Base-by-base conservation (phyloP, 2,113 vertebrate genomes). In the Spheniscus mendiculus region DNA sequence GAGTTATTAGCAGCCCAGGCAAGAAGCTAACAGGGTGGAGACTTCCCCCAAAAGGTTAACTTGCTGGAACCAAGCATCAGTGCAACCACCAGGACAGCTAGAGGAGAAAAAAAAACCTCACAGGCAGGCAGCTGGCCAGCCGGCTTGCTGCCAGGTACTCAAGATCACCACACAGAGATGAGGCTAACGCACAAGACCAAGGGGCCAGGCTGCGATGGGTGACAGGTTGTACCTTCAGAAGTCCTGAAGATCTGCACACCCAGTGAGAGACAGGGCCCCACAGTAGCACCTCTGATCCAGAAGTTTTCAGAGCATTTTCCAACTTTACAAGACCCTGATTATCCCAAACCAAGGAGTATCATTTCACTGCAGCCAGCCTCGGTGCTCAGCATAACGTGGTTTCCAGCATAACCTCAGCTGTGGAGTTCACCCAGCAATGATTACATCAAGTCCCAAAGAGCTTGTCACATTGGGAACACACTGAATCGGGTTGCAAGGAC, bases 401-500 rank as follows among this genome's bases (percentile, higher is more conserved):
- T 90, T 72, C 56, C 80, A 83, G 58, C 49, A 42, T 10, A 55
- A 85, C 13, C 40, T 59, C 76, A 72, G 29, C 53, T 38, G 62
- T 61, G 62, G 52, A 74, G 29, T 0, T 77, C 52, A 76, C n/a
- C 30, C 47, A 90, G 82, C 21, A 27, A 61, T 4, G 30, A 40
- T 25, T 12, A 25, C 52, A 19, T 3, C 0, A 0, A 86, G 44
- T 49, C 56, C 61, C 49, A 53, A 34, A 83, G 72, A 83, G 13
- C 49, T 56, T 50, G 26, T 58, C 55, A 23, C 38, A 21, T 5
- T 17, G n/a, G n/a, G n/a, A 74, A 47, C 50, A 74, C 4, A 17
- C 0, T 0, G 53, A 55, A 26, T 25, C 2, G 2, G 20, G 74
- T 8, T 63, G 30, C 56, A 74, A 71, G 29, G 23, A 66, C 40